Evolutionary conservation across 2,888 invertebrate species (phyloP), one percentile per base, ranked within the genome.

Genomic region (Hipparchia semele): DNA sequence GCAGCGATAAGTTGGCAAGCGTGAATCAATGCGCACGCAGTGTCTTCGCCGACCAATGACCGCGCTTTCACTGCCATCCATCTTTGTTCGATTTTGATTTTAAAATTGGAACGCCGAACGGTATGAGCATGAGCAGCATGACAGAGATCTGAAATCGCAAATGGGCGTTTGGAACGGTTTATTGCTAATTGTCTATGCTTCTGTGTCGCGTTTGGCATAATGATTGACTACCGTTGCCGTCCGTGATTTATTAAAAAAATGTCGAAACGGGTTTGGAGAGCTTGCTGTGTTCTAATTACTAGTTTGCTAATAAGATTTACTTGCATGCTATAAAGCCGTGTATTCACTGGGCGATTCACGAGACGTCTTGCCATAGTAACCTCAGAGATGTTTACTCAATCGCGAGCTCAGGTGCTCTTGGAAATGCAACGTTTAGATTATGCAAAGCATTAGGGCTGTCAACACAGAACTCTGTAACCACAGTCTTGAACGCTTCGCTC

Each of bases 11-110:
- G 49, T 79, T 87, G 81, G 90, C 83, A 77, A 79, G 83, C 86
- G 85, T 90, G 87, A 82, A 83, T 85, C 85, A 85, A 85, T 84
- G 86, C 84, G 86, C 92, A 91, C 91, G 91, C 91, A 90, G 86
- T 80, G 79, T 83, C 81, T 81, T 84, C 80, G 81, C 78, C 92
- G 92, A 92, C 92, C 93, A 92, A 92, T 93, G 93, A 92, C 93
- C 92, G 92, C 88, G 90, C 93, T 93, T 93, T 93, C 93, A 88
- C 93, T 89, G 88, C 80, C 87, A 86, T 83, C 90, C 88, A 91
- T 92, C 88, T 91, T 90, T 78, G 79, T 78, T 80, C 80, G 80
- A 79, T 81, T 88, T 90, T 88, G 86, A 88, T 88, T 90, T 87
- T 85, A 86, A 90, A 90, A 87, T 87, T 86, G 83, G 87, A 89